Conservation (phyloP, 2,797 vertebrate genomes). For the Megalops cyprinoides region DNA sequence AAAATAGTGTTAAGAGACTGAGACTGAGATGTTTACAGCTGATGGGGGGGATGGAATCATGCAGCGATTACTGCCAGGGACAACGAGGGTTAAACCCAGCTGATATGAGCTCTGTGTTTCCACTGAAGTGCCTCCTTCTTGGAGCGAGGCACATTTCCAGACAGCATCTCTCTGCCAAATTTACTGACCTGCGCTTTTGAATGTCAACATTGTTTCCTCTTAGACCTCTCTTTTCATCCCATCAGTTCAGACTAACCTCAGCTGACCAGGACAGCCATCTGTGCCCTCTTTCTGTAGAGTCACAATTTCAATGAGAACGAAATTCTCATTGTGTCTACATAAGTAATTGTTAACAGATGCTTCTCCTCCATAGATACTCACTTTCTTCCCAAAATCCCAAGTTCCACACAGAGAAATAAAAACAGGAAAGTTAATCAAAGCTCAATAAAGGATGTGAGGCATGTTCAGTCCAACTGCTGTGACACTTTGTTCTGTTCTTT, state of each 20-base stretch:
- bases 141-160: not conserved
- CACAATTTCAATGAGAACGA: not conserved
- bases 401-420: too few species aligned
- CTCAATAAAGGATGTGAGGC: too few species aligned
- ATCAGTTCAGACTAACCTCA: not conserved
- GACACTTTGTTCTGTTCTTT: too few species aligned
- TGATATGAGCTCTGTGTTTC: too few species aligned
- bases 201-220: not conserved
- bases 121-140: too few species aligned
- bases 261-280: not conserved
- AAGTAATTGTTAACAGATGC: too few species aligned
- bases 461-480: too few species aligned
- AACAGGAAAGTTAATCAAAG: too few species aligned
- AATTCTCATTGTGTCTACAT: too few species aligned
- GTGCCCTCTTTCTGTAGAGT: not conserved
- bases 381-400: too few species aligned
- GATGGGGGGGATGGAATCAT: not conserved
- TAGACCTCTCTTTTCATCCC: not conserved
- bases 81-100: not conserved
- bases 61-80: not conserved
- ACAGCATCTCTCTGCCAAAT: not conserved
- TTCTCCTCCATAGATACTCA: too few species aligned
- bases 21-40: slow-evolving; percentile 13
- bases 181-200: not conserved
- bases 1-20: not conserved